Conservation (phyloP, 1,140 invertebrate genomes). For the Antheraea pernyi region DNA sequence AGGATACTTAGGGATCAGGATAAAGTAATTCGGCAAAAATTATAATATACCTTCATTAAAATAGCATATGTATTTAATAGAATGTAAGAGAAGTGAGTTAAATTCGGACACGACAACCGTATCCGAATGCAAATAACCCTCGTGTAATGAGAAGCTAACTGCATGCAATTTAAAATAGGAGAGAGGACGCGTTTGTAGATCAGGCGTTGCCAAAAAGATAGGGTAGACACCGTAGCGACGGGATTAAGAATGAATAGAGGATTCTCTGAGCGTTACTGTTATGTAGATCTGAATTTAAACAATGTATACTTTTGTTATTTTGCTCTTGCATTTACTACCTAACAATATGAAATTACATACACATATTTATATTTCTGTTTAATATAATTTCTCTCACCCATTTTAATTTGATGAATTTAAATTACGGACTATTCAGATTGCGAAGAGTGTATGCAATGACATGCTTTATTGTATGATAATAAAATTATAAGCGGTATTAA, state of each 20-base stretch:
- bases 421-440: no score
- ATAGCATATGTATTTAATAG: neutral
- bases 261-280: constrained; percentile 42
- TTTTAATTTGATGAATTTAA: neutral
- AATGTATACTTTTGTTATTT: neutral
- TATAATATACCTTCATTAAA: no score
- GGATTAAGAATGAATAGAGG: constrained; percentile 69
- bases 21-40: no score
- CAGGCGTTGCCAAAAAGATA: constrained; percentile 65
- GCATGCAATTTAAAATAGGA: constrained; percentile 67
- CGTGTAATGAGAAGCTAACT: constrained; percentile 55
- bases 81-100: constrained; percentile 8
- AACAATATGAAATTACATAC: neutral
- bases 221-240: constrained; percentile 30
- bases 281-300: constrained; percentile 37
- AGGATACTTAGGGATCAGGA: no score
- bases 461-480: no score
- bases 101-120: constrained; percentile 20
- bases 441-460: no score
- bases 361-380: neutral
- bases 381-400: neutral
- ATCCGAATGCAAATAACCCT: constrained; percentile 54
- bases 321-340: neutral
- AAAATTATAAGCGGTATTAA: no score
- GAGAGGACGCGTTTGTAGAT: constrained; percentile 37